Evolutionary conservation across 2,797 vertebrate species (phyloP).

Genomic region (Crocidura indochinensis): DNA sequence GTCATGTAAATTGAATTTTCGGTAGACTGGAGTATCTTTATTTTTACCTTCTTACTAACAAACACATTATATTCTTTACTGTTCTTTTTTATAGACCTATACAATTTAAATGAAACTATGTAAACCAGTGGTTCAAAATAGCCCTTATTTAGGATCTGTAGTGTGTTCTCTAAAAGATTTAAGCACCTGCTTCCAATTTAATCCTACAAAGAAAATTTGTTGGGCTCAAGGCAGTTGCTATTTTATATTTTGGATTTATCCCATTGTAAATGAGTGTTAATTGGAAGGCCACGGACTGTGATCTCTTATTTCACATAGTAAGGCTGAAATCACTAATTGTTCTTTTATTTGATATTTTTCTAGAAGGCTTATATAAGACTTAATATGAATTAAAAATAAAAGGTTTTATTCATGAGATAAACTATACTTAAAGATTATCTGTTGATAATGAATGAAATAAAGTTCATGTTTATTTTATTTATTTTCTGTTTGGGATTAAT

Average conservation of each 20-base stretch:
- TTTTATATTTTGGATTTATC: neutral
- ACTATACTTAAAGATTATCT: slow-evolving; percentile 29
- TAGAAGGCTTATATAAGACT: neutral
- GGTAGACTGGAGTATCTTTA: neutral
- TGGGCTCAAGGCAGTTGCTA: neutral
- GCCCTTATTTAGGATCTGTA: neutral
- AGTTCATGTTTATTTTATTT: slow-evolving; percentile 2
- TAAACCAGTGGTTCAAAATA: neutral
- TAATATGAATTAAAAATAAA: neutral
- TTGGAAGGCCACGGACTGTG: neutral
- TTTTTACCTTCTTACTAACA: slow-evolving; percentile 40
- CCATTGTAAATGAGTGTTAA: neutral
- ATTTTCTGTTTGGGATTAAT: neutral
- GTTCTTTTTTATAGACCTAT: neutral
- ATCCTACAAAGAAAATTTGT: slow-evolving; percentile 40
- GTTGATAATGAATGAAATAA: neutral
- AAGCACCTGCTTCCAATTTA: neutral
- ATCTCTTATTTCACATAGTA: neutral
- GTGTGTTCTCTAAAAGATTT: neutral
- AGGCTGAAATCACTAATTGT: neutral
- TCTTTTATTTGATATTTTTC: slow-evolving; percentile 15
- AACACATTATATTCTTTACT: neutral
- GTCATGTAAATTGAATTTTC: slow-evolving; percentile 40
- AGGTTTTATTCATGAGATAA: neutral
- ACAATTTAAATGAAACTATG: slow-evolving; percentile 27